Evolutionary conservation across 2,797 vertebrate genomes (phyloP), one percentile per base, ranked within the genome.

Genomic region (Mycteria americana): DNA sequence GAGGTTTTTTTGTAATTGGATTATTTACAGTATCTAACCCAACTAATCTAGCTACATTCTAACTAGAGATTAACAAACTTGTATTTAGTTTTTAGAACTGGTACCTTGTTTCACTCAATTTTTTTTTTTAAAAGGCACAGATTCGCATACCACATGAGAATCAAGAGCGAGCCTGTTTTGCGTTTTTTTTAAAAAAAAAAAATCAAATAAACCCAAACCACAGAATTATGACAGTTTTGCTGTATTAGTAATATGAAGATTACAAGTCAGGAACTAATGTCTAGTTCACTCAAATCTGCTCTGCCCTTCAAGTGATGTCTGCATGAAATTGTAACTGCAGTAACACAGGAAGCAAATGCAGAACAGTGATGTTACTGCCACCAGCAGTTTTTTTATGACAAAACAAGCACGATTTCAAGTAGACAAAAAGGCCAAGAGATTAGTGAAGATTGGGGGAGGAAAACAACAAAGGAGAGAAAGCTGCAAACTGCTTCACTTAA

Each of bases 351-450:
- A 76, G 63, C 0, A 2, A 90, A 69, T 0, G 21, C 41, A 75
- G 17, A 86, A 51, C 39, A 64, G 75, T 6, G 33, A 75, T 53
- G 12, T 23, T 41, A 77, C 69, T 72, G 76, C 75, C 89, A 92
- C 64, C 33, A 79, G 63, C 37, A 91, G 59, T 5, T 60, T 53
- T 80, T 75, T 74, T 9, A 43, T 79, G 70, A 79, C 67, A 87
- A 67, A 24, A 87, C 54, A 94, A 92, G 59, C 77, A 53, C 18
- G 75, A 56, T 56, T 76, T 65, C 74, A 78, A 90, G 46, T 0
- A 48, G 56, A 82, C 27, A 51, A 79, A 96, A 96, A 59, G 53
- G 50, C 70, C 75, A 63, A 93, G 48, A 95, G 59, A 85, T 83
- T 35, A 94, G n/a, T 39, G 37, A 88, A 92, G 80, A 45, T 0